These are phyloP conservation scores for Drosophila mayri DNA, from an alignment of 1,140 invertebrate species.

Conservation along the genomic window DNA sequence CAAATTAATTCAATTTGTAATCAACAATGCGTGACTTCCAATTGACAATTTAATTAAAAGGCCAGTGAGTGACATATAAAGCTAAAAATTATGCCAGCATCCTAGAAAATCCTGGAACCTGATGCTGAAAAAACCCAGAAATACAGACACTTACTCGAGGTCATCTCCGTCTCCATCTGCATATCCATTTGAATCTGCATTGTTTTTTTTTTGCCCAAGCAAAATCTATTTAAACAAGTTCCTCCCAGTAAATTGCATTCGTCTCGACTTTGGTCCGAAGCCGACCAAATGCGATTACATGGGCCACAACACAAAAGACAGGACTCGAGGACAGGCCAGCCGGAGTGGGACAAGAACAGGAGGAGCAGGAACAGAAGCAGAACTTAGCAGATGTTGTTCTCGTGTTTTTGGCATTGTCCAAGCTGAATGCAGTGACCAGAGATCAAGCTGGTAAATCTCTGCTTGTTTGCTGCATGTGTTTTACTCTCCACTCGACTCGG, in stretches of 20 bases:
- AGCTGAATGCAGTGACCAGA: constrained; percentile 33
- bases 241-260: constrained; percentile 71
- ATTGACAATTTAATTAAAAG: constrained; percentile 77
- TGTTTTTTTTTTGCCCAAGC: constrained; percentile 43
- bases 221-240: constrained; percentile 66
- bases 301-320: constrained; percentile 48
- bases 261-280: constrained; percentile 39
- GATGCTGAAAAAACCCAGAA: neutral
- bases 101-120: constrained; percentile 34
- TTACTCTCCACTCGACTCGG: constrained; percentile 26
- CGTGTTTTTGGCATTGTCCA: constrained; percentile 46
- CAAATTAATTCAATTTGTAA: constrained; percentile 62
- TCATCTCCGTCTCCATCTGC: constrained; percentile 34
- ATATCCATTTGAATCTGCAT: constrained; percentile 48
- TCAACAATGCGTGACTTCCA: constrained; percentile 68
- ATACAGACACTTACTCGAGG: constrained; percentile 44
- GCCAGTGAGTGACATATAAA: constrained; percentile 22
- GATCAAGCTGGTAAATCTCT: constrained; percentile 52
- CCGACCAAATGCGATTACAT: constrained; percentile 73
- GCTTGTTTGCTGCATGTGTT: constrained; percentile 32
- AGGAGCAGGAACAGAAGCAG: constrained; percentile 14
- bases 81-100: constrained; percentile 31
- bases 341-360: neutral
- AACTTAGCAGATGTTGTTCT: constrained; percentile 36
- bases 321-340: constrained; percentile 10